A percentile compares a stretch with the other conserved stretches of the same genome.
phyloP scores from a whole-genome alignment of 1,140 invertebrate species.

The Neodiprion fabricii region DNA sequence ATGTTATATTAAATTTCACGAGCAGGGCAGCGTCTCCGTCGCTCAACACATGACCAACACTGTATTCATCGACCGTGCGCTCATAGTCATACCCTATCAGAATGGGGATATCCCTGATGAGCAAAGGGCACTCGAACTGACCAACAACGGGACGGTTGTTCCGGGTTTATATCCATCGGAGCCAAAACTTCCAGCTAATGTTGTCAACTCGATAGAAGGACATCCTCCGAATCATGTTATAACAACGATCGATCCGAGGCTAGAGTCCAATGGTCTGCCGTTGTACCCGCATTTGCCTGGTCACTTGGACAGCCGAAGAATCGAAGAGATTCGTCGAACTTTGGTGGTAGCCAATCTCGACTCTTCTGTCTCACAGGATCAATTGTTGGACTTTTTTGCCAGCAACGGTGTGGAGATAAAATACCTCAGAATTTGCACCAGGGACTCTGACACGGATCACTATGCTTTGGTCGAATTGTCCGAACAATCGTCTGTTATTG shows the following conservation, averaged over 20 bases:
- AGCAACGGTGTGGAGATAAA: constrained; percentile 90
- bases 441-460: constrained; percentile 75
- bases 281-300: constrained; percentile 92
- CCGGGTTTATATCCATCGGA: constrained; percentile 80
- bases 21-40: constrained; percentile 83
- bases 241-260: constrained; percentile 88
- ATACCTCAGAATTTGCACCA: constrained; percentile 90
- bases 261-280: constrained; percentile 84
- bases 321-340: constrained; percentile 96
- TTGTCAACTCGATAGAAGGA: constrained; percentile 88
- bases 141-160: constrained; percentile 84
- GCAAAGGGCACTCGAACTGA: constrained; percentile 88
- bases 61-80: constrained; percentile 96
- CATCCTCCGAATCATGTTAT: constrained; percentile 82
- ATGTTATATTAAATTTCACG: constrained; percentile 96
- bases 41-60: constrained; percentile 98
- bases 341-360: constrained; percentile 80
- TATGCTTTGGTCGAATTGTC: constrained; percentile 94
- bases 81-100: constrained; percentile 92
- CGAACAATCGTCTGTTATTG: constrained; percentile 87
- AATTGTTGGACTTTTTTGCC: constrained; percentile 86
- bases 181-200: constrained; percentile 86
- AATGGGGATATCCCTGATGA: constrained; percentile 94
- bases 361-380: constrained; percentile 71
- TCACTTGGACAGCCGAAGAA: constrained; percentile 86